A percentile compares a stretch with the other conserved stretches of the same genome.
Conservation (phyloP, 2,888 invertebrate species). For the Ommatoiulus sabulosus region DNA sequence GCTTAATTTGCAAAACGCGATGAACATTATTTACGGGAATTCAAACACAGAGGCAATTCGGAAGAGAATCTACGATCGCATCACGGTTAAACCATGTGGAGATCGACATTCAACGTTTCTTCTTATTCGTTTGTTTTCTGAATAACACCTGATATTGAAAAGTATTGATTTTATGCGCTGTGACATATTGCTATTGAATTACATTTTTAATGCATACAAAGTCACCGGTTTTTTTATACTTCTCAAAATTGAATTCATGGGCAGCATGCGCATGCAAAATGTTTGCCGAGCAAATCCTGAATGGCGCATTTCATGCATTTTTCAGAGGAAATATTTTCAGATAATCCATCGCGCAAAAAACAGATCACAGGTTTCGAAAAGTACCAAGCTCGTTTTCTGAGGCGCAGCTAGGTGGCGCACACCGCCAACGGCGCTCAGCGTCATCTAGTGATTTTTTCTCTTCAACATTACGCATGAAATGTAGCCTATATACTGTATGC, state of each 20-base stretch:
- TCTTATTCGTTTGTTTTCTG: background rate
- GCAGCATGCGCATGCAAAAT: background rate
- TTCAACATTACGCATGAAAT: too few relatives aligned
- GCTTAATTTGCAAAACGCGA: background rate
- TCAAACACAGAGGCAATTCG: background rate
- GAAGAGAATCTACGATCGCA: background rate
- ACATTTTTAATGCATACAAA: background rate
- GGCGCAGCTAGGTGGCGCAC: too few relatives aligned
- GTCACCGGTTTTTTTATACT: background rate
- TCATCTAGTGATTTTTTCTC: too few relatives aligned
- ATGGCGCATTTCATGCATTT: background rate
- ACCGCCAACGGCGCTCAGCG: too few relatives aligned
- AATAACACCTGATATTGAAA: background rate
- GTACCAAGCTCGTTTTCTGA: too few relatives aligned
- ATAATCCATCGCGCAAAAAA: too few relatives aligned
- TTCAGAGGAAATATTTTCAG: too few relatives aligned
- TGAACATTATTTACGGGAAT: background rate
- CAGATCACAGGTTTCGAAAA: too few relatives aligned
- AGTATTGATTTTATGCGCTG: background rate
- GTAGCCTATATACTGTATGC: too few relatives aligned
- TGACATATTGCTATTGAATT: background rate
- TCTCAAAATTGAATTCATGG: background rate
- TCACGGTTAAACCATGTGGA: background rate
- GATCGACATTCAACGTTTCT: background rate
- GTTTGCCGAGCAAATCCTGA: background rate